Conservation (phyloP, 2,797 vertebrate species). For the Tokudaia muenninki region DNA sequence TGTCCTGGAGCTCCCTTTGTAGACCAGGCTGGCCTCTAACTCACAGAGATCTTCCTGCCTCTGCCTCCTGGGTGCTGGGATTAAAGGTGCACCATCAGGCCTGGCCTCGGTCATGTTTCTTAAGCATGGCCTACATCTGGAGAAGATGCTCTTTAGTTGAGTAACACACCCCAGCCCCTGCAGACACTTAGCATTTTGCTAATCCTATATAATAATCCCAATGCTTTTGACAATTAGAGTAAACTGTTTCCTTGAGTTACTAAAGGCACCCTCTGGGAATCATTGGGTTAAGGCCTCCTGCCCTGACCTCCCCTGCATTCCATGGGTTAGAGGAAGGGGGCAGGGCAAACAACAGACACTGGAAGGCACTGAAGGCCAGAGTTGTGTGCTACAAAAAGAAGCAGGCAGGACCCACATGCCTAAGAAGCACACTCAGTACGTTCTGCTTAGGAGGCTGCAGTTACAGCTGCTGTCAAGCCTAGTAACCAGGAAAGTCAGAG, state of each 20-base stretch:
- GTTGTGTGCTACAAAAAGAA: background rate
- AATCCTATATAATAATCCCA: background rate
- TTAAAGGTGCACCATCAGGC: too few species aligned
- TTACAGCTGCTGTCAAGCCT: background rate
- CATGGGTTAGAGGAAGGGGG: background rate
- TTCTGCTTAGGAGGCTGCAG: background rate
- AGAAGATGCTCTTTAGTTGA: background rate
- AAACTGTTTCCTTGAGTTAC: background rate
- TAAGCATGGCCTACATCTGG: background rate
- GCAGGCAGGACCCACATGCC: background rate
- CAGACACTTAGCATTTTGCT: background rate
- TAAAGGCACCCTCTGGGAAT: background rate
- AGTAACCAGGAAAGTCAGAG: accelerated
- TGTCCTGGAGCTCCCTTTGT: too few species aligned
- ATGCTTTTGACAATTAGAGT: background rate
- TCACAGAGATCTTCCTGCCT: too few species aligned
- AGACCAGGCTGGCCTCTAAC: too few species aligned
- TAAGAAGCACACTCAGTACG: accelerated
- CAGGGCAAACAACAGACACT: background rate
- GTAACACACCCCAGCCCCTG: background rate
- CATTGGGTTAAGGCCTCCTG: background rate
- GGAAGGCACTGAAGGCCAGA: background rate
- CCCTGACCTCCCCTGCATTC: background rate
- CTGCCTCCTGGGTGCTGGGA: too few species aligned
- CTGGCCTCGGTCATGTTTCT: background rate